Conservation (phyloP, 2,113 vertebrate species). For the rabbit (Oryctolagus cuniculus) region mOryCun1.1 NC_091438.1:55195001-55195500, state of each 20-base stretch:
- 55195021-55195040: constrained; percentile 11
- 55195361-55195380: not conserved
- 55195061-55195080: not conserved
- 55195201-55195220: not conserved
- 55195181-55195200: not conserved
- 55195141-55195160: not conserved
- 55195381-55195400: not conserved
- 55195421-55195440: no score
- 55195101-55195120: not conserved
- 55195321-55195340: not conserved
- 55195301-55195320: not conserved
- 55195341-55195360: not conserved
- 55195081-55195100: not conserved
- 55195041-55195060: not conserved
- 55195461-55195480: no score
- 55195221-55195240: not conserved
- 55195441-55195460: no score
- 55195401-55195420: not conserved
- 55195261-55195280: not conserved
- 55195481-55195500: no score
- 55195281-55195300: not conserved
- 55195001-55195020: not conserved
- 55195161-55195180: not conserved
- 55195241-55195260: not conserved
- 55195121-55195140: not conserved